Evolutionary conservation across 2,797 vertebrate species (phyloP).

Genomic region (Spinus pinus): DNA sequence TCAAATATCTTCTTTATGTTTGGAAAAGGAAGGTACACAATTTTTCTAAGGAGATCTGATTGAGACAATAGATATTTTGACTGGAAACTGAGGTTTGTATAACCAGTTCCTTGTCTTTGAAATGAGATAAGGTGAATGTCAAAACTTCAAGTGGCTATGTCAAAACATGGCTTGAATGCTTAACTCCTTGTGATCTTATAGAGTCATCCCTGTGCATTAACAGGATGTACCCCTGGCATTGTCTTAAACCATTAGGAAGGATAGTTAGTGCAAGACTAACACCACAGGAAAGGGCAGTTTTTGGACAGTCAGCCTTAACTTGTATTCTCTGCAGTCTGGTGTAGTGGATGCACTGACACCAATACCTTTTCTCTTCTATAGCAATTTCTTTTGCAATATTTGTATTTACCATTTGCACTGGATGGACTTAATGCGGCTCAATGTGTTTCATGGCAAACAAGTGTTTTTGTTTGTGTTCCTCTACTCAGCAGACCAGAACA

Average conservation of each 20-base stretch:
- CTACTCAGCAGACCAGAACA: neutral
- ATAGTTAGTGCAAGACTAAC: neutral
- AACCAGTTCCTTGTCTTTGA: neutral
- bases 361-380: neutral
- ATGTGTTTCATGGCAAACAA: neutral
- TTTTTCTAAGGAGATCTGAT: neutral
- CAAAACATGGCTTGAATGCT: neutral
- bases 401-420: neutral
- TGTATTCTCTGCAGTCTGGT: neutral
- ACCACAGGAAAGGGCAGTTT: neutral
- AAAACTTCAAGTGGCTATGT: neutral
- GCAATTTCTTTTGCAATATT: neutral
- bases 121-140: neutral
- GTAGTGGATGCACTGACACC: rapidly evolving
- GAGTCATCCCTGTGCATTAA: neutral
- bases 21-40: neutral
- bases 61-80: neutral
- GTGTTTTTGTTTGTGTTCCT: neutral
- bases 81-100: neutral
- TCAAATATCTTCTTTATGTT: neutral
- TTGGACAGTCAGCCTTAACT: rapidly evolving
- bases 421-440: neutral
- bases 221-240: neutral
- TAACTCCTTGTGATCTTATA: neutral
- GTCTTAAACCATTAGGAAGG: neutral